Evolutionary conservation across 1,140 invertebrate genomes (phyloP).

Genomic region (Cardiocondyla obscurior): DNA sequence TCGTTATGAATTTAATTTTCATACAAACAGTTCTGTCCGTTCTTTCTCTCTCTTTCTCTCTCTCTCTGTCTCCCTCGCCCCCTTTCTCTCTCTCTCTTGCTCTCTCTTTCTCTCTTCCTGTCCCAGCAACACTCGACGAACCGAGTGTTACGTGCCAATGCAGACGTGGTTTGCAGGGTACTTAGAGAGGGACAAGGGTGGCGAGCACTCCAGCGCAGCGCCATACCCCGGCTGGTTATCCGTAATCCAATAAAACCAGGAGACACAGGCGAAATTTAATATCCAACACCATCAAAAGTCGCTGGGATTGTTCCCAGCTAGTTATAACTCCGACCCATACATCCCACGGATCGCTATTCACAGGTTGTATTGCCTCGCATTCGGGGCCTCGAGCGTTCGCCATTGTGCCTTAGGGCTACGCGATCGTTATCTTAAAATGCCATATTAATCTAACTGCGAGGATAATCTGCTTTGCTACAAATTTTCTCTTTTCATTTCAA

Average conservation of each 20-base stretch:
- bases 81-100: background rate
- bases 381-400: slow-evolving; percentile 34
- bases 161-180: slow-evolving; percentile 72
- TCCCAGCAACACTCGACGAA: slow-evolving; percentile 58
- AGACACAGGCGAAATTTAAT: slow-evolving; percentile 82
- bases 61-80: slow-evolving; percentile 26
- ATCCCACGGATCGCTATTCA: slow-evolving; percentile 39
- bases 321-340: slow-evolving; percentile 66
- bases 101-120: slow-evolving; percentile 19
- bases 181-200: slow-evolving; percentile 76
- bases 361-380: slow-evolving; percentile 25
- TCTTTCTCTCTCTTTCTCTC: slow-evolving; percentile 4
- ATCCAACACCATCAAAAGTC: slow-evolving; percentile 83
- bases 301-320: slow-evolving; percentile 79
- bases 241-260: slow-evolving; percentile 83
- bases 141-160: slow-evolving; percentile 71
- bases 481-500: slow-evolving; percentile 28
- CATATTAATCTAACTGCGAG: slow-evolving; percentile 34
- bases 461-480: slow-evolving; percentile 41
- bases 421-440: slow-evolving; percentile 54
- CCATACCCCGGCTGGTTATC: slow-evolving; percentile 77
- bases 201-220: slow-evolving; percentile 71
- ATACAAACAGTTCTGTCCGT: slow-evolving; percentile 75
- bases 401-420: slow-evolving; percentile 51
- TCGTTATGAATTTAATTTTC: slow-evolving; percentile 83